Conservation (phyloP, 1,140 invertebrate genomes). For the Oedothorax gibbosus region DNA sequence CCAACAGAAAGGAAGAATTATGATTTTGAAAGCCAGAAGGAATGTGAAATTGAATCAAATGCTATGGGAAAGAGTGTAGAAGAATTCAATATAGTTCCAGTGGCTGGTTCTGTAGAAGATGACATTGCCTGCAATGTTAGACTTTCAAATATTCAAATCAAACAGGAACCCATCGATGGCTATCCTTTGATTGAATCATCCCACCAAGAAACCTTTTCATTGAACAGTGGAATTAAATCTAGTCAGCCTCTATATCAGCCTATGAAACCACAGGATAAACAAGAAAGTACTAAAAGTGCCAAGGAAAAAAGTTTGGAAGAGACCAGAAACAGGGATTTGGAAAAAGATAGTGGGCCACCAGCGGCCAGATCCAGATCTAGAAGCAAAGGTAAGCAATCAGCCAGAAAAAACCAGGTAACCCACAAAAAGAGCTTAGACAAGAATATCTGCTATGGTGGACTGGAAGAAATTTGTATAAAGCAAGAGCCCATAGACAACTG, state of each 20-base stretch:
- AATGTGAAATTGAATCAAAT: constrained; percentile 34
- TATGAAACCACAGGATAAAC: constrained; percentile 23
- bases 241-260: background rate
- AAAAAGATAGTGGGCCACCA: no score
- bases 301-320: no score
- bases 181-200: constrained; percentile 18
- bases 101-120: no score
- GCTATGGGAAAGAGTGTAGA: constrained; percentile 40
- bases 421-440: background rate
- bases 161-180: constrained; percentile 32
- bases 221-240: constrained; percentile 12
- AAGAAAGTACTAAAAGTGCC: constrained; percentile 12
- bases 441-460: background rate
- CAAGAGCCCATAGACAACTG: constrained; percentile 44
- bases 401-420: background rate
- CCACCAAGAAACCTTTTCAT: constrained; percentile 17
- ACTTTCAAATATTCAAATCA: no score
- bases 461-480: constrained; percentile 35
- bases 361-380: no score
- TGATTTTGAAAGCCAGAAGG: background rate
- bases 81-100: no score
- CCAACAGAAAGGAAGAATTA: background rate
- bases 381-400: background rate
- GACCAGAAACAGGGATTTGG: constrained; percentile 23
- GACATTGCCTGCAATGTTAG: no score